phyloP scores from a whole-genome alignment of 2,113 vertebrate species.

The Anthoscopus minutus region DNA sequence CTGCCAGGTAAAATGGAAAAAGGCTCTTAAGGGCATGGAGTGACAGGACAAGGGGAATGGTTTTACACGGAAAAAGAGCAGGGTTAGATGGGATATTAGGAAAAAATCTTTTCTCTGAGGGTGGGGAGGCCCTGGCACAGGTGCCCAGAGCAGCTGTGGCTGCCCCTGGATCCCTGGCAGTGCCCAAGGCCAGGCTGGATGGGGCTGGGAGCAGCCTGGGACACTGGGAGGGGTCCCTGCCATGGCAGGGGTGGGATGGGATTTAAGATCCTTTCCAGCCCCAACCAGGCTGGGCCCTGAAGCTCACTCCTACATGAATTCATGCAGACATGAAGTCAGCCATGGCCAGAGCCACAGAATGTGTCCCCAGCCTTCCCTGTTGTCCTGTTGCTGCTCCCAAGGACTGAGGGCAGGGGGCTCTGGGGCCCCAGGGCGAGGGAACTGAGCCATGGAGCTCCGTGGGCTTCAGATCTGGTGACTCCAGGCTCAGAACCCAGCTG shows the following conservation, averaged over 20 bases:
- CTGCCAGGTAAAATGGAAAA: background rate
- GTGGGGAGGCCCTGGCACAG: background rate
- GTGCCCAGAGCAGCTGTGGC: background rate
- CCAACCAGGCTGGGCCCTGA: background rate
- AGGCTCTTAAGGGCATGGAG: background rate
- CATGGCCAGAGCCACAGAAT: background rate
- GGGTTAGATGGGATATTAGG: background rate
- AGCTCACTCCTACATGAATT: background rate
- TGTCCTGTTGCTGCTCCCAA: background rate
- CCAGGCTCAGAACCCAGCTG: background rate
- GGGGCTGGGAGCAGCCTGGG: background rate
- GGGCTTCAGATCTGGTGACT: background rate
- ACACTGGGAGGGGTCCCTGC: background rate
- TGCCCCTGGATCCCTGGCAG: background rate
- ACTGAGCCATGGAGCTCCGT: background rate
- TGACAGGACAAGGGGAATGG: background rate
- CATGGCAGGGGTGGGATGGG: background rate
- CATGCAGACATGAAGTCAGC: too few species aligned
- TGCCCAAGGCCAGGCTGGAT: background rate
- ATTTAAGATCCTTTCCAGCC: background rate
- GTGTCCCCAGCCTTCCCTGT: background rate
- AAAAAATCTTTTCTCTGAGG: background rate
- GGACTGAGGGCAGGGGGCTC: background rate
- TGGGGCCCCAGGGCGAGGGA: background rate
- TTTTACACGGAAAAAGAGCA: fast-evolving